These are phyloP conservation scores for Eulithis testata DNA, from an alignment of 2,888 invertebrate genomes.

Conservation along the genomic window DNA sequence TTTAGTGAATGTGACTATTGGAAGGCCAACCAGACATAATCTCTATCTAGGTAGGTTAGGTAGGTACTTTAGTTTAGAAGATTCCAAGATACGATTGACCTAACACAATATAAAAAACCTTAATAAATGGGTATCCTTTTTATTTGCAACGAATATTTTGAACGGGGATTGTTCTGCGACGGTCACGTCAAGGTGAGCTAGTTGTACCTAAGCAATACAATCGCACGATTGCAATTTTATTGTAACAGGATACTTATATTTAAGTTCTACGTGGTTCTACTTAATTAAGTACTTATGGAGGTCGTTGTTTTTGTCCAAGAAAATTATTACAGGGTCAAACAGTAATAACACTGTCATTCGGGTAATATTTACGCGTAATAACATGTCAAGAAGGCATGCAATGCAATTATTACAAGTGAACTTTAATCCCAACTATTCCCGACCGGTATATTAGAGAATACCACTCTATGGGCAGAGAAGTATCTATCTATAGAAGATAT, in stretches of 20 bases:
- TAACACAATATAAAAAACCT: no score
- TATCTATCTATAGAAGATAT: background rate
- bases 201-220: conserved; percentile 17
- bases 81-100: no score
- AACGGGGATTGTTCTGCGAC: conserved; percentile 21
- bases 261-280: background rate
- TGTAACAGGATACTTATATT: conserved; percentile 16
- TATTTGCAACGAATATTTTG: background rate
- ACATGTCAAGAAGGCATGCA: no score
- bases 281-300: no score
- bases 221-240: conserved; percentile 10
- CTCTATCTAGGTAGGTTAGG: no score
- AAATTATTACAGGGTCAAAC: background rate
- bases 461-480: no score
- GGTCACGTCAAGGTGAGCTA: conserved; percentile 29
- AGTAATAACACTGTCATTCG: background rate
- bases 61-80: no score
- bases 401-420: background rate
- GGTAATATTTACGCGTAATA: no score
- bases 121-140: no score
- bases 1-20: background rate
- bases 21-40: background rate
- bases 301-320: no score
- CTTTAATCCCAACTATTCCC: background rate
- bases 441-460: background rate